phyloP scores from a whole-genome alignment of 2,797 vertebrate genomes.

The Arvicola amphibius region DNA sequence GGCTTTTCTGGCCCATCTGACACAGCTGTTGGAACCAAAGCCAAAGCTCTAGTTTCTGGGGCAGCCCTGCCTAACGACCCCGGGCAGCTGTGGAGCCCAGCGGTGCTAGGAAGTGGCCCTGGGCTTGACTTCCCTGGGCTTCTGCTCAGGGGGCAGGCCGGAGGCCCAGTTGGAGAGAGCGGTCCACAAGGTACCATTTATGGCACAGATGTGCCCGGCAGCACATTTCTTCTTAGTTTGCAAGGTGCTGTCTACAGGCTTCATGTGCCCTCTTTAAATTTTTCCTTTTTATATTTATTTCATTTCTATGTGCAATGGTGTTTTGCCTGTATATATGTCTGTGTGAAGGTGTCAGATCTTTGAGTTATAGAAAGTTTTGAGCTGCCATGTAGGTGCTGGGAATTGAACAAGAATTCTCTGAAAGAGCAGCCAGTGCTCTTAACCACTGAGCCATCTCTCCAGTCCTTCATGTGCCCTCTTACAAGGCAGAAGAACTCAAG shows the following conservation, averaged over 20 bases:
- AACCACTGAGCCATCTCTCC: too few relatives aligned
- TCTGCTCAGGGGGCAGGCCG: neutral
- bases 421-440: too few relatives aligned
- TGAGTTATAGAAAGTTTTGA: too few relatives aligned
- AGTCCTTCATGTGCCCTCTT: neutral
- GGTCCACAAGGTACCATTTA: neutral
- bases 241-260: neutral
- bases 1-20: neutral
- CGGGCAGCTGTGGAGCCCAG: neutral
- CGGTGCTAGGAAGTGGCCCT: neutral
- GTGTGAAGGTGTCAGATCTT: too few relatives aligned
- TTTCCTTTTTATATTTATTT: too few relatives aligned
- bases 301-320: too few relatives aligned
- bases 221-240: neutral
- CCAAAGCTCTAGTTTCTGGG: neutral
- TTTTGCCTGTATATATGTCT: too few relatives aligned
- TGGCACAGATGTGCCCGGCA: neutral
- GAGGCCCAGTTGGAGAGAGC: neutral
- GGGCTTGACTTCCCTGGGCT: neutral
- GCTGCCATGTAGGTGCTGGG: too few relatives aligned
- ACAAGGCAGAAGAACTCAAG: neutral
- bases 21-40: neutral
- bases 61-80: neutral
- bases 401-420: too few relatives aligned
- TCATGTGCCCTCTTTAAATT: neutral